Base-by-base conservation (phyloP, 2,797 vertebrate genomes). In the Diplodus sargus region DNA sequence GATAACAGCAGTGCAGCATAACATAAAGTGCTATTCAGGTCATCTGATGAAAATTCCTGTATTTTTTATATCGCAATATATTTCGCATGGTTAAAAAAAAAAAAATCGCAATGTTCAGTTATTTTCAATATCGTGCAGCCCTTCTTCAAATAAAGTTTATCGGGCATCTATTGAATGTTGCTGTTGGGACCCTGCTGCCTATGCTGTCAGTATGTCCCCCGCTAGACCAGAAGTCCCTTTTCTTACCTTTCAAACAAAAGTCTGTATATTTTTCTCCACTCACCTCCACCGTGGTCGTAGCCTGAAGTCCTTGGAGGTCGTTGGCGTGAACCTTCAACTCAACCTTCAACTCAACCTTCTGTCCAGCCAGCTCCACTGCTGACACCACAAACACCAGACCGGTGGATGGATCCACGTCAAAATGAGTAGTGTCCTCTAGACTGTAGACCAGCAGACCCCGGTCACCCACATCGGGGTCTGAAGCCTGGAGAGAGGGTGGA, bases 371-470 rank as follows among this genome's bases (percentile, higher is more conserved):
- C 45, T 39, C 87, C 70, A 70, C 63, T 5, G 87, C 75, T 17
- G 94, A 94, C 48, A 95, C 86, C 66, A 95, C 93, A 16, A 89
- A 95, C 61, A 97, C 79, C 87, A 92, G 86, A 52, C 96, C 96
- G 0, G 95, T 93, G 3, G 85, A 85, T 56, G 86, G 61, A 2
- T 96, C 51, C 18, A 96, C 91, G 23, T 90, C 93, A 2, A 96
- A 94, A 17, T 87, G 59, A 0, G 81, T 57, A 0, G 6, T 82
- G 5, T 12, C 20, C 7, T 75, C 49, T 18, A 96, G 60, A 42
- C 92, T 93, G 91, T 96, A 97, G 58, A 48, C 49, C 82, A 97
- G 87, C 52, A 6, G 43, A 34, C 84, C 88, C 0, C 74, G 90
- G 0, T 92, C 91, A 18, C 89, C 89, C 0, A 87, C 74, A 42